Percentiles rank a stretch among this genome's conserved stretches.
phyloP scores from a whole-genome alignment of 2,888 invertebrate species.

The Ditula angustiorana region DNA sequence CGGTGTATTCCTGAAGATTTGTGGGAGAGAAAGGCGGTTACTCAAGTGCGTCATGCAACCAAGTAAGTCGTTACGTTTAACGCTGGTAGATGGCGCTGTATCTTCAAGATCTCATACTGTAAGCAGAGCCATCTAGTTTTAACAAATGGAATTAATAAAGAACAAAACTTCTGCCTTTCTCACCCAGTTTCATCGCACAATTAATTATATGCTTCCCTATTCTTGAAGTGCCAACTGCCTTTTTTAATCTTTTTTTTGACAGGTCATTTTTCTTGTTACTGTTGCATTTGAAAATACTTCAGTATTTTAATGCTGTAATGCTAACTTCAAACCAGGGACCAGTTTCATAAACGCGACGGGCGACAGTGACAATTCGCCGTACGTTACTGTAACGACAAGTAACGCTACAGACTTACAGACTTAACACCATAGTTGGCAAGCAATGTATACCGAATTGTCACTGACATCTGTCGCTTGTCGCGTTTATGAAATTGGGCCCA shows the following conservation, averaged over 20 bases:
- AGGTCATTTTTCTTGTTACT: slow-evolving; percentile 11
- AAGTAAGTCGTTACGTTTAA: neutral
- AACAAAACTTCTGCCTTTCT: neutral
- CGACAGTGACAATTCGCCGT: too few relatives aligned
- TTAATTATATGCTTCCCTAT: slow-evolving; percentile 37
- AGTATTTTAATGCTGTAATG: neutral
- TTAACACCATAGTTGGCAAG: too few relatives aligned
- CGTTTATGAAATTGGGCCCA: too few relatives aligned
- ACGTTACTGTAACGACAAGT: too few relatives aligned
- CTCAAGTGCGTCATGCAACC: too few relatives aligned
- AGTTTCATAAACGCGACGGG: too few relatives aligned
- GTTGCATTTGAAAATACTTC: slow-evolving; percentile 6
- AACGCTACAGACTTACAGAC: too few relatives aligned
- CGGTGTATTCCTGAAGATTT: slow-evolving; percentile 13
- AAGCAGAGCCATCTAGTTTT: slow-evolving; percentile 6
- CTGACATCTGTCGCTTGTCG: too few relatives aligned
- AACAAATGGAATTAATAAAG: neutral
- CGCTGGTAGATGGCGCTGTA: slow-evolving; percentile 12
- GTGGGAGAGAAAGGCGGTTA: neutral
- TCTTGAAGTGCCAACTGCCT: slow-evolving; percentile 45
- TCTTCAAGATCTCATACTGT: neutral
- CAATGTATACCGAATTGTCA: too few relatives aligned
- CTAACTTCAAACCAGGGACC: slow-evolving; percentile 5
- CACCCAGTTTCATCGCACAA: slow-evolving; percentile 9
- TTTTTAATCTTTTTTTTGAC: slow-evolving; percentile 25